Conservation (phyloP, 64 coral and sea anemone genomes). For the Cladopsammia gracilis region DNA sequence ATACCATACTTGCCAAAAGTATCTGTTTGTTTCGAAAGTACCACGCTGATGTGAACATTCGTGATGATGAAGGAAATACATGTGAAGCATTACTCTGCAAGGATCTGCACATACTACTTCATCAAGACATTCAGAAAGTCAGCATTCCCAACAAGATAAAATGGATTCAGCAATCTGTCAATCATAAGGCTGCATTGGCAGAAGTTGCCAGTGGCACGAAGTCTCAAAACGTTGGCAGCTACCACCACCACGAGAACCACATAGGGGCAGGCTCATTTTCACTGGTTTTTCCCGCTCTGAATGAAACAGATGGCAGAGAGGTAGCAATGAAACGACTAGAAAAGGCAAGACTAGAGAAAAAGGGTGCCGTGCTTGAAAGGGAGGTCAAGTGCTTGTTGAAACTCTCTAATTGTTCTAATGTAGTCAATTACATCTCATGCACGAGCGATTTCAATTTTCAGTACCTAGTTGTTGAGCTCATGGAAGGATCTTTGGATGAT, state of each 20-base stretch:
- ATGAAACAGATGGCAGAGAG: slow-evolving; percentile 77
- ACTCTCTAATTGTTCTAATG: slow-evolving; percentile 32
- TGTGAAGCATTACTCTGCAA: slow-evolving; percentile 41
- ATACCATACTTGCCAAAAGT: not conserved
- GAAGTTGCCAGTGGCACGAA: slow-evolving; percentile 43
- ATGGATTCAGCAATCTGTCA: slow-evolving; percentile 54
- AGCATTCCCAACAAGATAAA: slow-evolving; percentile 39
- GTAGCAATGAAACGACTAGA: slow-evolving; percentile 66
- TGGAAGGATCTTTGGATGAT: slow-evolving; percentile 73
- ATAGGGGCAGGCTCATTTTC: slow-evolving; percentile 66
- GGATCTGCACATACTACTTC: slow-evolving; percentile 11
- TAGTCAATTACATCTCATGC: slow-evolving; percentile 67
- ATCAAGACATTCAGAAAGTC: not conserved
- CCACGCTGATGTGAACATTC: slow-evolving; percentile 26
- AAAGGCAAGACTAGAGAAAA: slow-evolving; percentile 6
- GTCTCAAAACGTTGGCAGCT: slow-evolving; percentile 9
- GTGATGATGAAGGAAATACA: slow-evolving; percentile 12
- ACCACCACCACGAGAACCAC: slow-evolving; percentile 40
- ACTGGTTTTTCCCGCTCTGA: slow-evolving; percentile 56
- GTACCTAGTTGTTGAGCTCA: slow-evolving; percentile 74
- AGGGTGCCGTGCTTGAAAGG: slow-evolving; percentile 25
- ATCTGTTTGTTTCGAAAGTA: slow-evolving; percentile 29
- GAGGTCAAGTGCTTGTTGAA: slow-evolving; percentile 46
- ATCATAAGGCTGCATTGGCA: slow-evolving; percentile 18
- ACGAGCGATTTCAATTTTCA: slow-evolving; percentile 26